Base-by-base conservation (phyloP, 2,113 vertebrate genomes). In the Vidua macroura region DNA sequence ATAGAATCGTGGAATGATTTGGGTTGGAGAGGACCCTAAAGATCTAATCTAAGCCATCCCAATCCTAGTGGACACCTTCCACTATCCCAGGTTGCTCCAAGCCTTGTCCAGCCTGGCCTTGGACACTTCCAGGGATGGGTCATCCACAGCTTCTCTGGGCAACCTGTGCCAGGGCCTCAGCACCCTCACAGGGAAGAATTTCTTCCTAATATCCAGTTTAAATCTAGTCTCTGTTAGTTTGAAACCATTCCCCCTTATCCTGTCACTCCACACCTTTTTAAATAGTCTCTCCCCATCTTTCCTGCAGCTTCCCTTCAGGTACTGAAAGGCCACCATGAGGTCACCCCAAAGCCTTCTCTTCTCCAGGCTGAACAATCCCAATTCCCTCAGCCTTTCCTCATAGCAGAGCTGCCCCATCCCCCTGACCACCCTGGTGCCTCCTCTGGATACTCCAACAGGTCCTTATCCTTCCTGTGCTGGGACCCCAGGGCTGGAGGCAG, bases 31-130 rank as follows among this genome's bases (percentile, higher is more conserved):
- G n/a, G 17, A 55, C n/a, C 14, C 22, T 41, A 27, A 68, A 53
- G 14, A 41, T 19, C 33, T 37, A 37, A 69, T 69, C 33, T 35
- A 59, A 86, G 7, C 44, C 62, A 76, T 20, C 25, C 37, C 37
- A 51, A 31, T 43, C 52, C 62, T 43, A 31, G 43, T 67, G 77
- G 52, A 59, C 23, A 59, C 15, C 27, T 67, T 10, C 46, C 60
- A 41, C 16, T 8, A 31, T 0, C 0, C 17, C 79, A 83, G 11
- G 11, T 0, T 30, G 24, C n/a, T 76, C 70, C 24, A 41, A 60
- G 46, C 24, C 14, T 5, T 0, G 0, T 68, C 33, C 55, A 41
- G 1, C 30, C 41, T 48, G 48, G 55, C 55, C 70, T 31, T 53
- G 63, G 1, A 41, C 55, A 31, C 20, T 62, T 13, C 24, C 55